These are phyloP conservation scores for Tetraneura akinire DNA, from an alignment of 1,140 invertebrate genomes.

Conservation along the genomic window DNA sequence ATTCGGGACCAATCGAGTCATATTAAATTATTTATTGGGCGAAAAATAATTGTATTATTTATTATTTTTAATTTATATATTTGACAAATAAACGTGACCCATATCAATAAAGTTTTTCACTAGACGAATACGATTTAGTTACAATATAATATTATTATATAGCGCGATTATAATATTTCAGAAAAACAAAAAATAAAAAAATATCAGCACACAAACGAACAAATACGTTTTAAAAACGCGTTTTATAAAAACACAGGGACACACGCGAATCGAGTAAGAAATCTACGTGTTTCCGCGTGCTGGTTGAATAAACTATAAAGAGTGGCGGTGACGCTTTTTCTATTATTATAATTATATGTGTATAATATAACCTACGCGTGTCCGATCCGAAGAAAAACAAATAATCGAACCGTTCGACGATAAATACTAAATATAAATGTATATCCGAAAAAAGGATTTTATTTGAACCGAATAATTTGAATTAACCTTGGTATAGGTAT, in stretches of 20 bases:
- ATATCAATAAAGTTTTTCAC: slow-evolving; percentile 46
- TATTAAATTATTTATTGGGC: not conserved
- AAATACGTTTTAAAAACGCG: slow-evolving; percentile 20
- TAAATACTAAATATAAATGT: not conserved
- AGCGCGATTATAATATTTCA: not conserved
- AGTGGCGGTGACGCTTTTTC: not conserved
- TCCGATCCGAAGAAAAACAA: not conserved
- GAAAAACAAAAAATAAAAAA: not conserved
- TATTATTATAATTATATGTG: too few species aligned
- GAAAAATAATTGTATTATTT: slow-evolving; percentile 13
- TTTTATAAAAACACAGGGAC: slow-evolving; percentile 27
- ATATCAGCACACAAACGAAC: not conserved
- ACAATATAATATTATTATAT: too few species aligned
- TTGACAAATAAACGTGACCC: slow-evolving; percentile 43
- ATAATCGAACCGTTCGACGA: not conserved
- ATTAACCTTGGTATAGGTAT: too few species aligned
- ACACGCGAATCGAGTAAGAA: slow-evolving; percentile 27
- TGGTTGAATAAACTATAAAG: slow-evolving; percentile 21
- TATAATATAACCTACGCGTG: slow-evolving; percentile 12
- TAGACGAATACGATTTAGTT: slow-evolving; percentile 20
- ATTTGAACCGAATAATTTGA: slow-evolving; percentile 30
- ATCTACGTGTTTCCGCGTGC: not conserved
- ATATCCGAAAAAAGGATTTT: too few species aligned
- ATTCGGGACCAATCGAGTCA: not conserved
- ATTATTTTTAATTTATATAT: slow-evolving; percentile 15